Evolutionary conservation across 2,797 vertebrate genomes (phyloP), one percentile per base, ranked within the genome.

Genomic region (Bryconaethiops microstoma): DNA sequence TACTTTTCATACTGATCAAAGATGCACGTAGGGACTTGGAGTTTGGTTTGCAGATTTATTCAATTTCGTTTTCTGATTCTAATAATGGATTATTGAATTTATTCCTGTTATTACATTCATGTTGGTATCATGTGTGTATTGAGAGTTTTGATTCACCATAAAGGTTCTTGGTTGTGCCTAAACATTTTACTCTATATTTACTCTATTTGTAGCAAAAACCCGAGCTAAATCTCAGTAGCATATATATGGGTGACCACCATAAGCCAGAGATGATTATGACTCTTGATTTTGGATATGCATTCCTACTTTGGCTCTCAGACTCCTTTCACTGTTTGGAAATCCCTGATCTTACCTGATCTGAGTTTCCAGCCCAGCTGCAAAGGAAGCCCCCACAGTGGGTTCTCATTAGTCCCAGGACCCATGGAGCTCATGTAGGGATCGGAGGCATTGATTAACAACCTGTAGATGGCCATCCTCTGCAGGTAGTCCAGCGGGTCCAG

Each of bases 341-440:
- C 45, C 45, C 7, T 12, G 12, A 48, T 19, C 82, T 88, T 94
- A 97, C 96, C 96, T 94, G 97, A 92, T 2, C 0, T 84, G 4
- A 89, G 92, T 80, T 96, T 95, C 97, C 97, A 99, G 29, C 90
- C 94, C 1, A 95, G 87, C 87, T 97, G 95, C 84, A 96, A 1
- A 0, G 96, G 87, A 68, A 97, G 89, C 7, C 96, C 95, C 96
- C 96, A 98, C 0, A 98, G 35, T 5, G 94, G 82, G 85, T 92
- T 96, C 19, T 90, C 91, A 5, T 85, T 90, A 14, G 93, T 86
- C 14, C 88, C 87, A 13, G 89, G 64, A 77, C 91, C 93, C 89
- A 94, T 93, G 76, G 80, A 85, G 17, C 63, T 75, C 92, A 97
- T 95, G 80, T 90, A 95, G 0, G 87, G 87, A 45, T 92, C 88